Evolutionary conservation across 2,888 invertebrate genomes (phyloP).

Genomic region (Barypeithes pellucidus): DNA sequence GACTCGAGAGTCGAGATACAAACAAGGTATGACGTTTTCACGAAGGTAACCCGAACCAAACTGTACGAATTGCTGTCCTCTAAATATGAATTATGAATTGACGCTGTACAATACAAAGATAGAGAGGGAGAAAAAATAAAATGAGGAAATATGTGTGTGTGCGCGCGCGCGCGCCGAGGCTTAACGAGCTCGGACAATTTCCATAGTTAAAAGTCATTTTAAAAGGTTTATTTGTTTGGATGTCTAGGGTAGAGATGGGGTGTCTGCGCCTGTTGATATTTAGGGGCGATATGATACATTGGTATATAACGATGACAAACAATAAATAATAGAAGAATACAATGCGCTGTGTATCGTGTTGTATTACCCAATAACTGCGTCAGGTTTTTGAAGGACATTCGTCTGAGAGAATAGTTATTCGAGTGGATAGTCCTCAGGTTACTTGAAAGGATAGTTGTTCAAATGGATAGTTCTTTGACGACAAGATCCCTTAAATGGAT

Average conservation of each 20-base stretch:
- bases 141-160: slow-evolving; percentile 33
- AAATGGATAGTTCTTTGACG: no score
- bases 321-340: not conserved
- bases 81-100: slow-evolving; percentile 9
- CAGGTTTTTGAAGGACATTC: no score
- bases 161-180: slow-evolving; percentile 18
- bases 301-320: no score
- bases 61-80: slow-evolving; percentile 15
- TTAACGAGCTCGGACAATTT: slow-evolving; percentile 5
- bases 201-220: slow-evolving; percentile 8
- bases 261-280: not conserved
- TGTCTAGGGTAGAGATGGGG: slow-evolving; percentile 6
- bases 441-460: no score
- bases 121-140: slow-evolving; percentile 36
- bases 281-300: not conserved
- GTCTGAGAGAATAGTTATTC: no score
- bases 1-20: not conserved
- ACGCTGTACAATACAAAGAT: slow-evolving; percentile 13
- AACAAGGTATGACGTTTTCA: not conserved
- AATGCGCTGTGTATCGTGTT: no score
- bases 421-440: no score
- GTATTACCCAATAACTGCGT: no score
- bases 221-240: not conserved
- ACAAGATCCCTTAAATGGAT: no score
- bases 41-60: slow-evolving; percentile 11